phyloP scores from a whole-genome alignment of 2,888 invertebrate genomes.

The Caenorhabditis sinica region DNA sequence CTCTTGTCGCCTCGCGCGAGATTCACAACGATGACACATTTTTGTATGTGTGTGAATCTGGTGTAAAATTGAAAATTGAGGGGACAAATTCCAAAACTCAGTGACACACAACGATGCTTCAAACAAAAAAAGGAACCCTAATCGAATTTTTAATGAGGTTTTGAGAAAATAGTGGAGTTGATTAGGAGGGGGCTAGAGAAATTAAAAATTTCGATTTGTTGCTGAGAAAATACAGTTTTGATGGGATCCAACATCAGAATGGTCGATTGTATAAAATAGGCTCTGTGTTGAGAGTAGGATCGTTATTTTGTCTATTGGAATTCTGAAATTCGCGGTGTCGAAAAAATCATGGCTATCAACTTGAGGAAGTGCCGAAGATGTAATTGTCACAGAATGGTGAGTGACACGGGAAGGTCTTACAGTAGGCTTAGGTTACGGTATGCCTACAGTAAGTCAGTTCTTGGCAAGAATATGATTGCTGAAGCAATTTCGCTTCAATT shows the following conservation, averaged over 20 bases:
- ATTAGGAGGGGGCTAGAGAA: background rate
- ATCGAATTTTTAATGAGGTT: constrained; percentile 2
- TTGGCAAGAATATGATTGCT: too few relatives aligned
- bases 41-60: background rate
- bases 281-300: background rate
- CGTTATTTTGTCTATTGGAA: background rate
- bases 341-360: constrained; percentile 1
- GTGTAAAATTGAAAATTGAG: background rate
- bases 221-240: too few relatives aligned
- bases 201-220: background rate
- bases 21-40: background rate
- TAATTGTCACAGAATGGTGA: background rate
- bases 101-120: background rate
- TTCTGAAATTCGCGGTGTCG: too few relatives aligned
- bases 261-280: background rate
- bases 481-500: too few relatives aligned
- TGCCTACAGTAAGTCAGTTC: too few relatives aligned
- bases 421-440: too few relatives aligned
- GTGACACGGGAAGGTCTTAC: too few relatives aligned
- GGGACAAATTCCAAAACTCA: background rate
- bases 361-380: background rate
- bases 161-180: background rate
- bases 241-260: background rate
- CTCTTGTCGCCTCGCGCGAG: background rate
- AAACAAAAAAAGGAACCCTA: background rate